Conservation (phyloP, 2,888 invertebrate genomes). For the Colletes collaris region DNA sequence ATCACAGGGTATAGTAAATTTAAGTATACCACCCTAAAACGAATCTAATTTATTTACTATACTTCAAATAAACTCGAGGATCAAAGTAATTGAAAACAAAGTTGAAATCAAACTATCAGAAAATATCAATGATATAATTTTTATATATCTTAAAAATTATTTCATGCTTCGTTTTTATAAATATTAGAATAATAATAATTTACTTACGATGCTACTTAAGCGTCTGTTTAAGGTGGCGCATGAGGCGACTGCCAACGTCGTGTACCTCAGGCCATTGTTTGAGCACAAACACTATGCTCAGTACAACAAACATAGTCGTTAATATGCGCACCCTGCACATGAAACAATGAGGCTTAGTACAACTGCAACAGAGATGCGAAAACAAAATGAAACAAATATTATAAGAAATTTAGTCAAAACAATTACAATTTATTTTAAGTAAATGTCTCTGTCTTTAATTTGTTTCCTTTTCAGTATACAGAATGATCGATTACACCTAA, state of each 20-base stretch:
- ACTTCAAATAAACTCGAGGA: neutral
- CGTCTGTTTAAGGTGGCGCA: conserved; percentile 91
- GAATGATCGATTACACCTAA: no score
- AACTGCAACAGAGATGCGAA: conserved; percentile 81
- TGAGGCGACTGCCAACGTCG: conserved; percentile 91
- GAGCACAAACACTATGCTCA: conserved; percentile 92
- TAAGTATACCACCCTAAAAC: conserved; percentile 73
- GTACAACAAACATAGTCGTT: conserved; percentile 92
- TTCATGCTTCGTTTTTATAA: conserved; percentile 6
- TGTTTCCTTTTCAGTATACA: no score
- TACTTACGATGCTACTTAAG: conserved; percentile 85
- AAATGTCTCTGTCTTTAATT: no score
- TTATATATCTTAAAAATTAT: conserved; percentile 1
- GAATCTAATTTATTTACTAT: conserved; percentile 30
- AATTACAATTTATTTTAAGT: no score
- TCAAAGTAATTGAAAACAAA: neutral
- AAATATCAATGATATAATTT: neutral
- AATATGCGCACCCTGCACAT: conserved; percentile 92
- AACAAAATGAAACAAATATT: conserved; percentile 76
- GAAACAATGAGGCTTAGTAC: conserved; percentile 83
- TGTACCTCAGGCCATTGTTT: conserved; percentile 95
- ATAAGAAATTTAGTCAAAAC: conserved; percentile 43
- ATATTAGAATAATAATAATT: conserved; percentile 21
- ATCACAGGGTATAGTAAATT: conserved; percentile 68
- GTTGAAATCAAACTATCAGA: neutral